Evolutionary conservation across 1,140 invertebrate genomes (phyloP).

Genomic region (Magallana ariakensis): DNA sequence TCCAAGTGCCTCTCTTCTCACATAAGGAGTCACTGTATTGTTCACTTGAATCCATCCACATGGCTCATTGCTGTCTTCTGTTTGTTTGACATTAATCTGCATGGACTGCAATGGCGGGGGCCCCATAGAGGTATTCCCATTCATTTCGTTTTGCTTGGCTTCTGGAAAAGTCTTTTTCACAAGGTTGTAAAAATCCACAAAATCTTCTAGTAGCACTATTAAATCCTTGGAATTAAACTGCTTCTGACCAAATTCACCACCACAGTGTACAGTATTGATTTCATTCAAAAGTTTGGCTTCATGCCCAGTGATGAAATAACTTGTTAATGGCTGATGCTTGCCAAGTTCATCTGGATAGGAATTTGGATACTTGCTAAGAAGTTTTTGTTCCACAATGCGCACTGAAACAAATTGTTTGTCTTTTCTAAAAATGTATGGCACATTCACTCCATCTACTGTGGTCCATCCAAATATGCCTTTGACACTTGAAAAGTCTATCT

Average conservation of each 20-base stretch:
- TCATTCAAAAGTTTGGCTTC: constrained; percentile 95
- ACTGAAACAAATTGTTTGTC: constrained; percentile 95
- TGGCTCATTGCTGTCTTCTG: constrained; percentile 40
- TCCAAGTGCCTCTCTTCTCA: constrained; percentile 82
- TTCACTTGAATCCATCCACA: constrained; percentile 94
- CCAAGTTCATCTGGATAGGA: constrained; percentile 76
- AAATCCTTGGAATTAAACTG: constrained; percentile 94
- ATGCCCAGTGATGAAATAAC: constrained; percentile 94
- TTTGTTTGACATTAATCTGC: constrained; percentile 28
- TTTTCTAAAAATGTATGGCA: constrained; percentile 92
- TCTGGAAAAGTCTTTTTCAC: constrained; percentile 85
- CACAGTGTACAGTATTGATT: constrained; percentile 95
- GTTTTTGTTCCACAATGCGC: constrained; percentile 90
- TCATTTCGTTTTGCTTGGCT: constrained; percentile 83
- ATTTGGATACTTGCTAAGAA: constrained; percentile 81
- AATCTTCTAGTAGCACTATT: constrained; percentile 91
- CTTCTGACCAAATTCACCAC: constrained; percentile 92
- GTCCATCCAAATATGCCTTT: constrained; percentile 94
- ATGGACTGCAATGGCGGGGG: constrained; percentile 38
- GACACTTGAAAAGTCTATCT: constrained; percentile 68
- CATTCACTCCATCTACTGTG: constrained; percentile 89
- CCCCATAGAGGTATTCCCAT: constrained; percentile 14
- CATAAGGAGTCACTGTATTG: constrained; percentile 95
- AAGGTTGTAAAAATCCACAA: constrained; percentile 91
- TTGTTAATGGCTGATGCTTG: constrained; percentile 83